Conservation (phyloP, 2,888 invertebrate genomes). For the Trisateles emortualis region DNA sequence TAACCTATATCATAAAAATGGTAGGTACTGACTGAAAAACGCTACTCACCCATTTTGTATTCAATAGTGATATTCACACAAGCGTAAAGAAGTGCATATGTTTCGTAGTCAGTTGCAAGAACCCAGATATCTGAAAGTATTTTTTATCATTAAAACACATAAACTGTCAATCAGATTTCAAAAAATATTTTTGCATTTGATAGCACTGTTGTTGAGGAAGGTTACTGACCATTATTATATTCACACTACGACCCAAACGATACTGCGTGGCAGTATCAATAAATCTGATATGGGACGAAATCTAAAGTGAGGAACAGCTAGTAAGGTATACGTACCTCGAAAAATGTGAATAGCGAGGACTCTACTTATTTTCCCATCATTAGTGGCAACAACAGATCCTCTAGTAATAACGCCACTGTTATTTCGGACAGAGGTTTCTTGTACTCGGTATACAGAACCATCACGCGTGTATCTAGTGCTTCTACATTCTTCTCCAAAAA, state of each 20-base stretch:
- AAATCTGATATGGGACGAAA: too few relatives aligned
- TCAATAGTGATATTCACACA: constrained; percentile 64
- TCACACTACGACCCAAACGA: too few relatives aligned
- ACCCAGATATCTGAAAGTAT: constrained; percentile 73
- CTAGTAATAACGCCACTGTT: constrained; percentile 42
- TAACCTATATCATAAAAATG: background rate
- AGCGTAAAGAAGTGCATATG: constrained; percentile 70
- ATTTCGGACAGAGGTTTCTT: constrained; percentile 62
- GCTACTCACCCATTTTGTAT: constrained; percentile 64
- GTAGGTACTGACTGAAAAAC: background rate
- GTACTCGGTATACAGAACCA: constrained; percentile 53
- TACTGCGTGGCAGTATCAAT: too few relatives aligned
- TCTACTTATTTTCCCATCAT: constrained; percentile 61
- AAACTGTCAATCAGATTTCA: too few relatives aligned
- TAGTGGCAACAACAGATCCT: constrained; percentile 53
- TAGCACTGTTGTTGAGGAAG: too few relatives aligned
- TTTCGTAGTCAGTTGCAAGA: constrained; percentile 72
- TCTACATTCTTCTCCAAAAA: too few relatives aligned
- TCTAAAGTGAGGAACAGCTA: too few relatives aligned
- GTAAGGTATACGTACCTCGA: background rate
- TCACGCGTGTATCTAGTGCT: constrained; percentile 59
- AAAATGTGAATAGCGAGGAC: constrained; percentile 42
- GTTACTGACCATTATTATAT: too few relatives aligned
- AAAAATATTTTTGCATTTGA: too few relatives aligned
- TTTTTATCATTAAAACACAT: too few relatives aligned